Evolutionary conservation across 1,140 invertebrate species (phyloP).

Genomic region (Luehdorfia chinensis): DNA sequence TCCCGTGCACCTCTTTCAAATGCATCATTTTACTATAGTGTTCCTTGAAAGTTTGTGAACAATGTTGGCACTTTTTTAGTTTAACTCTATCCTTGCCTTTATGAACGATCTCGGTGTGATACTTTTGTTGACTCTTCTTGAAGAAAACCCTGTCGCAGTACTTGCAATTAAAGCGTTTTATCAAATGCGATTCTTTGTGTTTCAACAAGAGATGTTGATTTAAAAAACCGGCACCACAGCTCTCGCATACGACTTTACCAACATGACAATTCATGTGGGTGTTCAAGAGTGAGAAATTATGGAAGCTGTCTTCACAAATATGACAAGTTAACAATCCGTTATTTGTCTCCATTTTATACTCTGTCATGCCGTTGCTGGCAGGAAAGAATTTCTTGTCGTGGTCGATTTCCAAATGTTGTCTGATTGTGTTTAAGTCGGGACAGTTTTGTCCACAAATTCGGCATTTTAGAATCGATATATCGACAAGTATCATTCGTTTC

Average conservation of each 20-base stretch:
- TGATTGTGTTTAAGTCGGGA: constrained; percentile 30
- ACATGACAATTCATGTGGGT: constrained; percentile 55
- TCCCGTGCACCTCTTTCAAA: constrained; percentile 40
- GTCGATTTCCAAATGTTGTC: constrained; percentile 32
- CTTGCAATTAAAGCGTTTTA: constrained; percentile 32
- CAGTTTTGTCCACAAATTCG: constrained; percentile 29
- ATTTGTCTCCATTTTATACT: constrained; percentile 36
- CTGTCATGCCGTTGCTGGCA: constrained; percentile 40
- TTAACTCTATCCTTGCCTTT: constrained; percentile 31
- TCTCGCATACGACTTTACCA: constrained; percentile 68
- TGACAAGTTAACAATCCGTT: constrained; percentile 34
- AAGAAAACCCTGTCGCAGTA: constrained; percentile 35
- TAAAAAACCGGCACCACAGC: constrained; percentile 62
- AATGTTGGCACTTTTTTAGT: constrained; percentile 37
- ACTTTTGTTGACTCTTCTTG: constrained; percentile 41
- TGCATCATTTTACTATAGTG: constrained; percentile 47
- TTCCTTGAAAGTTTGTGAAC: constrained; percentile 38
- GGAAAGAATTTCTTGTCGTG: constrained; percentile 32
- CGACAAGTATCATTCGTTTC: constrained; percentile 43
- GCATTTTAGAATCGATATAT: constrained; percentile 50
- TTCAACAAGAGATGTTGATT: constrained; percentile 57
- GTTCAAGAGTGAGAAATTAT: constrained; percentile 37
- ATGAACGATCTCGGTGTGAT: constrained; percentile 39
- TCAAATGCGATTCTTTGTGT: constrained; percentile 57
- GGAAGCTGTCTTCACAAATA: constrained; percentile 25